These are phyloP conservation scores for Psilanteris sp. DNA, from an alignment of 1,140 invertebrate species.

Conservation along the genomic window DNA sequence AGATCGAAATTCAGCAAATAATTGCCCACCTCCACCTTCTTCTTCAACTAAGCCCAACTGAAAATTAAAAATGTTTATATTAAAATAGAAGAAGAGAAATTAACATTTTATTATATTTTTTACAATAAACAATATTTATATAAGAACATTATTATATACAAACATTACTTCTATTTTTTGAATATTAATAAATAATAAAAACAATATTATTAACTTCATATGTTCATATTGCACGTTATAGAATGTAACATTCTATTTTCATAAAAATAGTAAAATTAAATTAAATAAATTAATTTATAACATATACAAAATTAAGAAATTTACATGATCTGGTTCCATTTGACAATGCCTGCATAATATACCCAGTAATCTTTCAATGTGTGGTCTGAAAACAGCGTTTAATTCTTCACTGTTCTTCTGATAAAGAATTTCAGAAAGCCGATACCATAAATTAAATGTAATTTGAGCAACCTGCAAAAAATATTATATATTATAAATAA, in stretches of 20 bases:
- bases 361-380: conserved; percentile 93
- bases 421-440: conserved; percentile 96
- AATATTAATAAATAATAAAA: no score
- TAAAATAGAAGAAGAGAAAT: no score
- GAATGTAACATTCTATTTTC: no score
- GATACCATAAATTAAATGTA: conserved; percentile 98
- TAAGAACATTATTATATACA: no score
- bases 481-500: no score
- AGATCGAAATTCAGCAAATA: conserved; percentile 90
- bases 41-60: conserved; percentile 93
- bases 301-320: conserved; percentile 5
- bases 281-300: no score
- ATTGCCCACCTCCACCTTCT: conserved; percentile 81
- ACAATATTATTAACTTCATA: no score
- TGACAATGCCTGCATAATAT: conserved; percentile 92
- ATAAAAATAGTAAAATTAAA: no score
- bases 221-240: no score
- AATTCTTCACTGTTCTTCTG: conserved; percentile 90
- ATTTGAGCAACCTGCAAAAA: conserved; percentile 97
- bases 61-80: conserved; percentile 3
- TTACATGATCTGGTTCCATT: conserved; percentile 93
- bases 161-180: no score
- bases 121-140: no score
- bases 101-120: no score
- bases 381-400: conserved; percentile 90